Conservation (phyloP, 2,113 vertebrate genomes). For the Sinocyclocheilus anshuiensis region DNA sequence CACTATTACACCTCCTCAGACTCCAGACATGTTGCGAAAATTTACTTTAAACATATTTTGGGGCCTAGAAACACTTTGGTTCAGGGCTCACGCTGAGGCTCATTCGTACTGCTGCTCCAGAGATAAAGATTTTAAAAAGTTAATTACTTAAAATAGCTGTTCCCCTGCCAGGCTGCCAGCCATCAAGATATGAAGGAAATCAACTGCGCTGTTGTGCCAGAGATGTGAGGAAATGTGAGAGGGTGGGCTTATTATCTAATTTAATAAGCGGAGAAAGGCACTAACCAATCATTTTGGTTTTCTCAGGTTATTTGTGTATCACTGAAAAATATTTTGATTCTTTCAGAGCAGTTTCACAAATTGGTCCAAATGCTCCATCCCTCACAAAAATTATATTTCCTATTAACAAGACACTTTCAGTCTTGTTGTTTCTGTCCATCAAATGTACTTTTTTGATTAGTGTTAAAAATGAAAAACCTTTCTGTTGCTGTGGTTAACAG, state of each 20-base stretch:
- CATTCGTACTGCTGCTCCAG: constrained; percentile 26
- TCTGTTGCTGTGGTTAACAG: constrained; percentile 7
- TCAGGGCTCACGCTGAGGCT: not conserved
- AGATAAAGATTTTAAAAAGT: constrained; percentile 47
- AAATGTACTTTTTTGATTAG: constrained; percentile 1
- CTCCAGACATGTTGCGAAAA: constrained; percentile 12
- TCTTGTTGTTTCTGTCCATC: not conserved
- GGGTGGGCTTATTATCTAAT: not conserved
- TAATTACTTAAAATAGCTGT: constrained; percentile 46
- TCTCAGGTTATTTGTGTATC: not conserved
- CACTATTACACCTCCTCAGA: not conserved
- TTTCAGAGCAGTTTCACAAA: constrained; percentile 15
- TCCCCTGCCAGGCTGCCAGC: constrained; percentile 6
- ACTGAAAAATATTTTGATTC: not conserved
- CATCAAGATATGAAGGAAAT: constrained; percentile 38
- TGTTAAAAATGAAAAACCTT: not conserved
- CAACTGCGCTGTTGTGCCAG: constrained; percentile 1
- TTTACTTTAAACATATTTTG: constrained; percentile 28
- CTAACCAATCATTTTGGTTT: not conserved
- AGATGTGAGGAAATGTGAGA: not conserved
- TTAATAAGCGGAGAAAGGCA: not conserved
- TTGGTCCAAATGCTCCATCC: constrained; percentile 12
- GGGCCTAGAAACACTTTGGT: not conserved
- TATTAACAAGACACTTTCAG: not conserved
- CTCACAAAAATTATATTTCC: not conserved